phyloP scores from a whole-genome alignment of 1,140 invertebrate species.

The Aphaenogaster ashmeadi region DNA sequence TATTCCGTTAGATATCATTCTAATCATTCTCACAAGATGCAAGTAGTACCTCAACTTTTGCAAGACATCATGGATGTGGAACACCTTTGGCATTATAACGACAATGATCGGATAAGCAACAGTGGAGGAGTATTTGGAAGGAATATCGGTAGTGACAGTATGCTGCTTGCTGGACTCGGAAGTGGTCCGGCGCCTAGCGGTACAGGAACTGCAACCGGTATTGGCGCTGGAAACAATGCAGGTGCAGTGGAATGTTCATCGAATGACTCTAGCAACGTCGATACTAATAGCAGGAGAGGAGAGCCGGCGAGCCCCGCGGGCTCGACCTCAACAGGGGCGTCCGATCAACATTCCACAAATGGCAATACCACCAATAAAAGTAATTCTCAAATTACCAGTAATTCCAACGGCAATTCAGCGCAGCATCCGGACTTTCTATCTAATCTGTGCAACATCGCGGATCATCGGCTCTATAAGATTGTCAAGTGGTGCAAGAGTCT shows the following conservation, averaged over 20 bases:
- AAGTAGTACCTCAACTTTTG: conserved; percentile 85
- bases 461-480: conserved; percentile 98
- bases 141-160: conserved; percentile 41
- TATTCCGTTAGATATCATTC: conserved; percentile 83
- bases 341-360: conserved; percentile 75
- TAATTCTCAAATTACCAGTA: conserved; percentile 62
- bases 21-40: conserved; percentile 85
- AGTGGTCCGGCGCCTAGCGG: conserved; percentile 17
- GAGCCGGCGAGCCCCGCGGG: conserved; percentile 69
- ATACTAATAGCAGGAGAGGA: conserved; percentile 69
- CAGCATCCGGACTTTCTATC: conserved; percentile 93
- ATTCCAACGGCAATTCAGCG: conserved; percentile 89
- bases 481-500: conserved; percentile 99
- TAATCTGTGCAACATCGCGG: conserved; percentile 97
- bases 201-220: neutral
- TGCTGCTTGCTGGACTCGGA: conserved; percentile 55
- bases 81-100: conserved; percentile 97
- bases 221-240: conserved; percentile 50
- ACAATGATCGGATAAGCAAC: conserved; percentile 85
- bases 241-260: conserved; percentile 65
- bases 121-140: conserved; percentile 64
- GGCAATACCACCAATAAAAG: conserved; percentile 52
- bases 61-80: conserved; percentile 98
- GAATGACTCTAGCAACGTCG: conserved; percentile 82
- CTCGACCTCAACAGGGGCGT: conserved; percentile 61